Evolutionary conservation across 92 coral and sea anemone genomes (phyloP), one percentile per base, ranked within the genome.

Genomic region (Epizoanthus illoricatus): DNA sequence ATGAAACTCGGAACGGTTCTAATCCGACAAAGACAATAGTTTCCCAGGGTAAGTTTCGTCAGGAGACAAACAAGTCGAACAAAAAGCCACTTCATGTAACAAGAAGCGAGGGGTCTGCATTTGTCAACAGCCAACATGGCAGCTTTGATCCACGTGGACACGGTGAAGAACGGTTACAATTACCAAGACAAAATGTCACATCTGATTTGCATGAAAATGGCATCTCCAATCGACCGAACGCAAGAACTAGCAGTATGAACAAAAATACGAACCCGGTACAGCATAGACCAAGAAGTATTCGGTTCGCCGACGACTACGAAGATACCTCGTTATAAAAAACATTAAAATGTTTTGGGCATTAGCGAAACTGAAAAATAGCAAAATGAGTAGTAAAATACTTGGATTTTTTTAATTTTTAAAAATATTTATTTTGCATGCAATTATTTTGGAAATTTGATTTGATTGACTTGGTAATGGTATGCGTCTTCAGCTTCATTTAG

Each of bases 291-390:
- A 63, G 60, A n/a, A 62, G 82, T 17, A 63, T 78, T 62, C 82
- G 82, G 9, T 78, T 78, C 36, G 52, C 20, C 0, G 60, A 78
- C 9, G 82, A 78, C 4, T 10, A 42, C 54, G 60, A 45, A 20
- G 36, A 63, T 78, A 62, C 82, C 12, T 21, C 55, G 69, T 17
- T 78, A 62, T 78, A 78, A 70, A 2, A 36, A 36, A 21, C 23
- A 45, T 43, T 52, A 2, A 52, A 52, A 13, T 52, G 16, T 52
- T 11, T 52, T 12, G 56, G 56, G 15, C 12, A 52, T 52, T 52
- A 2, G 56, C 15, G 56, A 52, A 13, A 52, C 56, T 11, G 56
- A 52, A 9, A 13, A 1, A 52, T 52, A 10, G 56, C 10, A 52
- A 52, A 11, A 9, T 28, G 9, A 3, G 56, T 9, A 9, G 11